Conservation (phyloP, 2,113 vertebrate genomes). For the Leiothrix lutea region DNA sequence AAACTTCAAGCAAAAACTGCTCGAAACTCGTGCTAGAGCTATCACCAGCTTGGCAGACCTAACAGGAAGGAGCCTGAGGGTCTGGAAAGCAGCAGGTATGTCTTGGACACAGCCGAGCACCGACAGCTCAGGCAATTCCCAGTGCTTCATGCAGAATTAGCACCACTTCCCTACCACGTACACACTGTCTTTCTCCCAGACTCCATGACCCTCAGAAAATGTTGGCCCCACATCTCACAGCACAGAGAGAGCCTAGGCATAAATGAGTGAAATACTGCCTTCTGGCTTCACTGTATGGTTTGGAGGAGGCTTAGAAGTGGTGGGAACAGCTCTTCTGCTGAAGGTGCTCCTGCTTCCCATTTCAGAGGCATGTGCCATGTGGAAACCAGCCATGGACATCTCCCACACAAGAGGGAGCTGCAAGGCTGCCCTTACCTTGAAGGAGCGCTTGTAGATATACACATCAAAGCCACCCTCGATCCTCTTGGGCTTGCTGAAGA, state of each 20-base stretch:
- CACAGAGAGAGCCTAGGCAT: background rate
- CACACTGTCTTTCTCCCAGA: background rate
- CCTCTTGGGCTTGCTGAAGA: conserved; percentile 87
- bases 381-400: background rate
- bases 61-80: background rate
- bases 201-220: background rate
- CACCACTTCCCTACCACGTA: background rate
- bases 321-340: background rate
- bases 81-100: background rate
- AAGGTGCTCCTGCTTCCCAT: background rate
- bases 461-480: conserved; percentile 78
- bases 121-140: background rate
- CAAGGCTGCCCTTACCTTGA: conserved; percentile 74
- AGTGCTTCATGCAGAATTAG: background rate
- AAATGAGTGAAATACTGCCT: background rate
- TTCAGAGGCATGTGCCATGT: background rate
- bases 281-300: background rate
- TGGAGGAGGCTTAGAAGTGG: background rate
- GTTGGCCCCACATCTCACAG: background rate
- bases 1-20: too few species aligned
- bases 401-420: background rate
- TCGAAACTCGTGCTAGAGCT: background rate
- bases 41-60: background rate
- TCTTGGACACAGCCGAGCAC: background rate
- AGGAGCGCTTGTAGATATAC: conserved; percentile 86